Base-by-base conservation (phyloP, 23 tunicate species). In the Ciona savignyi region DNA sequence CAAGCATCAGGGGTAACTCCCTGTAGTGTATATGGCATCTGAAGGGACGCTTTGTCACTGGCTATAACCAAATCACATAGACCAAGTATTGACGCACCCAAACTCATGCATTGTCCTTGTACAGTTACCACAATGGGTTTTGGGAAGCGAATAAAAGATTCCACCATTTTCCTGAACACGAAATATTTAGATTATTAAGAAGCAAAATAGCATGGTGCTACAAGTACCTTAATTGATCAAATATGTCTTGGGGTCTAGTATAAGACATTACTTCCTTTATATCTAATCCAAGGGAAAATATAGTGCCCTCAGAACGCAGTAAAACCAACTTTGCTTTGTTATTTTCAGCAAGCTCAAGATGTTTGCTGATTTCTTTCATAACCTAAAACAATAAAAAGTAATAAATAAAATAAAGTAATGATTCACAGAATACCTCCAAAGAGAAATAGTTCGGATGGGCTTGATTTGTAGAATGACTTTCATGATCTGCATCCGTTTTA, bases 11-110 rank as follows among this genome's bases (percentile, higher is more conserved):
- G 67, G 4, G 67, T n/a, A 9, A 63, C 6, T n/a, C 67, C 67
- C 67, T 63, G 67, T 63, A 63, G 28, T 23, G 67, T 63, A 22
- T 63, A 63, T 9, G 67, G 67, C 67, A 63, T n/a, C 22, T 63
- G 28, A 6, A 63, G 4, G 15, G 67, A 4, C 4, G 67, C 67
- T 63, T 25, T 63, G 26, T 63, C 24, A 25, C 67, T 63, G 4
- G 67, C 67, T 4, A 63, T 4, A 23, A 63, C 67, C 26, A 63
- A 25, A 63, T 63, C 67, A 63, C 67, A 63, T n/a, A 63, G 67
- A 23, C 26, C 28, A n/a, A 63, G 28, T 25, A 63, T 63, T n/a
- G 67, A 63, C 4, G 67, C 67, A 4, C 67, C 67, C 67, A 63
- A 63, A 22, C 67, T 25, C 4, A 22, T 22, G 22, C 28, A 23